These are phyloP conservation scores for Physeter macrocephalus DNA, from an alignment of 2,113 vertebrate genomes.

Conservation along the genomic window DNA sequence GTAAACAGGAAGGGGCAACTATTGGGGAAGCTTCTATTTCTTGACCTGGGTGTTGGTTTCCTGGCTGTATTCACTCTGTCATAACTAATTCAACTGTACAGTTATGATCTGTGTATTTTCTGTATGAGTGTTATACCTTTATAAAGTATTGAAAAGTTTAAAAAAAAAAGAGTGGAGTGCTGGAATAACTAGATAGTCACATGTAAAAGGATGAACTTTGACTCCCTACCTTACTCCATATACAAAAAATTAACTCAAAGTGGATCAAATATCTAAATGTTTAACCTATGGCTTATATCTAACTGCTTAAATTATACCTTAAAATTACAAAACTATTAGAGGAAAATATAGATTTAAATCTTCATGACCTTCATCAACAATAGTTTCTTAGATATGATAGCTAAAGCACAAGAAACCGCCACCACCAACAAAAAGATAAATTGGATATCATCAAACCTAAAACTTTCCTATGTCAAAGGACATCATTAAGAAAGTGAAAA, in stretches of 20 bases:
- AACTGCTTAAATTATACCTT: neutral
- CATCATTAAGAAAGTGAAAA: neutral
- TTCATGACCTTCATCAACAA: neutral
- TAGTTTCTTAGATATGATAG: neutral
- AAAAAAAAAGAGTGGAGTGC: neutral
- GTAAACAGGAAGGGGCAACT: neutral
- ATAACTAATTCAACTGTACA: neutral
- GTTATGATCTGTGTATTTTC: neutral
- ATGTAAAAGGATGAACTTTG: neutral
- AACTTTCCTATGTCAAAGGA: neutral
- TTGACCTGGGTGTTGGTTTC: neutral
- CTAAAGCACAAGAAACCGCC: neutral
- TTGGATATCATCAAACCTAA: neutral
- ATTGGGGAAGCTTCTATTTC: neutral
- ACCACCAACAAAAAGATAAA: neutral
- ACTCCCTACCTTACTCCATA: neutral
- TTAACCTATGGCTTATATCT: neutral
- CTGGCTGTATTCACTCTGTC: neutral
- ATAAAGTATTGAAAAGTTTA: neutral
- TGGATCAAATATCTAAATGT: neutral
- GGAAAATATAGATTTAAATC: neutral
- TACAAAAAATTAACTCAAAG: neutral
- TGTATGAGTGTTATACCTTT: neutral
- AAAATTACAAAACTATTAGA: neutral
- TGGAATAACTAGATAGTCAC: neutral